Evolutionary conservation across 2,113 vertebrate species (phyloP).

Genomic region (Cromileptes altivelis): DNA sequence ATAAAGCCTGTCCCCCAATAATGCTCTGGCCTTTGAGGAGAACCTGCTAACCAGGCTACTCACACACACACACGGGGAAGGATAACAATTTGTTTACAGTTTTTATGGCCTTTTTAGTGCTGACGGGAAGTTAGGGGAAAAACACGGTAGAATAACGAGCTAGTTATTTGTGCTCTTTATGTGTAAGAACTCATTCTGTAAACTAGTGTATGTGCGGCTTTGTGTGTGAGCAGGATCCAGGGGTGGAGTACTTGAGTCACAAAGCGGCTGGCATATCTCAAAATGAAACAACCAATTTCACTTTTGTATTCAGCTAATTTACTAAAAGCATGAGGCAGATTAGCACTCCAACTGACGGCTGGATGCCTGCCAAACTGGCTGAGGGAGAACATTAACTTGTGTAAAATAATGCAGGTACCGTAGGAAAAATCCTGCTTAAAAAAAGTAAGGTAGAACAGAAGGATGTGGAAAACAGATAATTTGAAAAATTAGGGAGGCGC

Average conservation of each 20-base stretch:
- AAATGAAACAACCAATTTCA: constrained; percentile 4
- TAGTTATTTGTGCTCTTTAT: not conserved
- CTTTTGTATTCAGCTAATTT: not conserved
- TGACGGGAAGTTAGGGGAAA: constrained; percentile 28
- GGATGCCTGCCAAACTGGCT: not conserved
- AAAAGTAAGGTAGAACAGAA: not conserved
- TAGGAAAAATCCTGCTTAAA: not conserved
- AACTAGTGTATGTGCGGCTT: not conserved
- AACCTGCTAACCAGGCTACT: constrained; percentile 14
- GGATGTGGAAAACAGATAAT: not conserved
- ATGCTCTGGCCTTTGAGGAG: constrained; percentile 53
- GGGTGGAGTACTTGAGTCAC: not conserved
- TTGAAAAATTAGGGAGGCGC: not conserved
- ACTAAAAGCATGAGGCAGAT: not conserved
- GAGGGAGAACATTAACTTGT: not conserved
- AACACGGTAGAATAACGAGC: not conserved
- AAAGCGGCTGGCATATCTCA: constrained; percentile 1
- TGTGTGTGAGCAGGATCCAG: not conserved
- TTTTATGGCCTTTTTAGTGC: constrained; percentile 14
- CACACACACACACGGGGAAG: constrained; percentile 11
- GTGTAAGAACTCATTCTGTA: constrained; percentile 10
- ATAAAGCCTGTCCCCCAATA: constrained; percentile 39
- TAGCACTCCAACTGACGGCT: not conserved
- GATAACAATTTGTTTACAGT: constrained; percentile 22
- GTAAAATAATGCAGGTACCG: not conserved